A percentile compares a stretch with the other conserved stretches of the same genome.
Conservation (phyloP, 2,113 vertebrate genomes). For the Mastomys natalensis region DNA sequence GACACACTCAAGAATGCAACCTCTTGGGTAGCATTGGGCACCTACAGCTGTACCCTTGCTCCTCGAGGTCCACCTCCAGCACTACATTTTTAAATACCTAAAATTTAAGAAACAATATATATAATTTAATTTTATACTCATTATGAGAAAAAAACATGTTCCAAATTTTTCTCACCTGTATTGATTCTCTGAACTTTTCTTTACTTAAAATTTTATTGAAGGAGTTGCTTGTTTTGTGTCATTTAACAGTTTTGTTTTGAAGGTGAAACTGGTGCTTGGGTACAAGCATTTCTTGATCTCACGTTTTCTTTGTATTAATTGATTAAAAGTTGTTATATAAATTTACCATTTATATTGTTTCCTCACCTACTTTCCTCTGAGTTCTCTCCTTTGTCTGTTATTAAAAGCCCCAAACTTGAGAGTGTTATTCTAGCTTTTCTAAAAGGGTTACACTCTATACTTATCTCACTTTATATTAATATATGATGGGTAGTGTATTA, state of each 20-base stretch:
- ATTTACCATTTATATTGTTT: background rate
- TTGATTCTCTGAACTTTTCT: background rate
- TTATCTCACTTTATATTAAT: slow-evolving; percentile 22
- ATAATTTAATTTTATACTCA: slow-evolving; percentile 21
- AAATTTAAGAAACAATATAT: background rate
- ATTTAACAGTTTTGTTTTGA: background rate
- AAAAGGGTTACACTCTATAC: background rate
- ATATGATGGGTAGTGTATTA: background rate
- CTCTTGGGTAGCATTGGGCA: background rate
- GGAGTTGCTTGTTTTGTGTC: background rate
- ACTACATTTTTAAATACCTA: background rate
- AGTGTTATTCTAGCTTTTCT: background rate
- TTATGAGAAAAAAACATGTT: background rate
- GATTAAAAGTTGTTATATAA: background rate
- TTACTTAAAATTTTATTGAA: slow-evolving; percentile 29
- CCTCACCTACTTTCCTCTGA: background rate
- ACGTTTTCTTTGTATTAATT: background rate
- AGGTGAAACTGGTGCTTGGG: background rate
- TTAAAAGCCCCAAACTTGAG: background rate
- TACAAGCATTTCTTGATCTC: slow-evolving; percentile 34
- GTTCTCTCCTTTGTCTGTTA: background rate
- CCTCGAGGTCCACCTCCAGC: background rate
- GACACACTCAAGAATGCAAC: background rate
- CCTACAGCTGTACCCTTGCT: background rate
- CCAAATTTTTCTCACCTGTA: background rate